Evolutionary conservation across 2,888 invertebrate genomes (phyloP), one percentile per base, ranked within the genome.

Genomic region (Agapostemon virescens): DNA sequence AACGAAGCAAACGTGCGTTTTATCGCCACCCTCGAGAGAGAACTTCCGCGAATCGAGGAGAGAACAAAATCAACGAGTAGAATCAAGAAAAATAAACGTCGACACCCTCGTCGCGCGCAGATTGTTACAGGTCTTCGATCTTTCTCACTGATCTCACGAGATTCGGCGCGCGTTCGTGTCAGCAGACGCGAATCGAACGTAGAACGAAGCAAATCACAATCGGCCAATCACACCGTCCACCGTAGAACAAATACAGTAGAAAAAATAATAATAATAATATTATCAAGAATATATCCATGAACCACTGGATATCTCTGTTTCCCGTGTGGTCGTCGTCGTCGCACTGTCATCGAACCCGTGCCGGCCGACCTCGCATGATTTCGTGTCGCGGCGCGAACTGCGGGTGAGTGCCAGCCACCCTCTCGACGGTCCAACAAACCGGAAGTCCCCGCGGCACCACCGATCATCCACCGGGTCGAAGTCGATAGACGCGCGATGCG

Each of bases 401-500:
- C 36, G 63, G 49, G 6, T n/a, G 33, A 63, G n/a, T 33, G 63
- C 36, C 33, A 61, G 68, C 64, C 49, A 70, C 70, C 45, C 69
- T 63, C 45, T 40, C 49, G 49, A 49, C 45, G 67, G 79, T 70
- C 63, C 63, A 63, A 66, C 40, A 73, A 74, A 74, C 69, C 79
- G 79, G 74, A 73, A 79, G 79, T 69, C 20, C 40, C 69, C 72
- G 30, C 33, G 23, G 15, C 69, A 80, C 52, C 79, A 42, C 49
- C 66, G 49, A 69, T 63, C 77, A 33, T 68, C 70, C 77, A 42
- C 52, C 52, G 67, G 40, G 33, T 30, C 15, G 58, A 66, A 66
- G 74, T 74, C 36, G 79, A 79, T 73, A 79, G 73, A 49, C 66
- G 72, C 82, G 74, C 74, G 77, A 71, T 68, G 30, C 33, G 77